These are phyloP conservation scores for Episyrphus balteatus DNA, from an alignment of 1,140 invertebrate genomes.

Conservation along the genomic window DNA sequence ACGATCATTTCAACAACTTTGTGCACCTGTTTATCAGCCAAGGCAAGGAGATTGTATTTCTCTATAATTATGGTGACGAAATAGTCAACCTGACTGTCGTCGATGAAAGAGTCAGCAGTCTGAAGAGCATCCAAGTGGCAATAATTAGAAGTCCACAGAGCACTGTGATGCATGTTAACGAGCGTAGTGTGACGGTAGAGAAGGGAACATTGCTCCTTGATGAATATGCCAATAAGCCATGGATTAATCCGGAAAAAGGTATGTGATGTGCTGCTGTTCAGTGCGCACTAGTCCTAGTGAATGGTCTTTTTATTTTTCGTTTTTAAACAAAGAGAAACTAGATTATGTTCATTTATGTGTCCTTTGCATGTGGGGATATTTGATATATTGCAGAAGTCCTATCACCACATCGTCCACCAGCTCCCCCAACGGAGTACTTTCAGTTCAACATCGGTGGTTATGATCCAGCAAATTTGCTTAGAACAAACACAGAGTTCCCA, in stretches of 20 bases:
- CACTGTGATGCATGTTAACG: constrained; percentile 75
- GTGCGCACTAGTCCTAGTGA: neutral
- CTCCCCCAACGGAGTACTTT: constrained; percentile 73
- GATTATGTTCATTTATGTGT: neutral
- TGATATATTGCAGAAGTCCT: constrained; percentile 54
- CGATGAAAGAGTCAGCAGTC: constrained; percentile 60
- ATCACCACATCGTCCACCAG: constrained; percentile 68
- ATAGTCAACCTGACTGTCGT: constrained; percentile 68
- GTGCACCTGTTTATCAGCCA: constrained; percentile 77
- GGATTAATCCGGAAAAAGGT: constrained; percentile 72
- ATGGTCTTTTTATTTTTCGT: neutral
- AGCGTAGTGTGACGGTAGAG: constrained; percentile 58
- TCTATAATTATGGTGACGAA: constrained; percentile 71
- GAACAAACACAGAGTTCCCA: constrained; percentile 44
- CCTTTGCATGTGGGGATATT: neutral
- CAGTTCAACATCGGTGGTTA: constrained; percentile 83
- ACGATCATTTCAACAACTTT: constrained; percentile 90
- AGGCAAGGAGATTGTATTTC: constrained; percentile 61
- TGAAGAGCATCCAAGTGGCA: constrained; percentile 75
- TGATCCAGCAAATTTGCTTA: constrained; percentile 57
- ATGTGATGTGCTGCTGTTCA: constrained; percentile 12
- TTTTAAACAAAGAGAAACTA: too few species aligned
- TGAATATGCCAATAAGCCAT: constrained; percentile 69
- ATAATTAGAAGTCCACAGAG: constrained; percentile 58
- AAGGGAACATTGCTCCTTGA: constrained; percentile 57